These are phyloP conservation scores for Caenorhabditis auriculariae DNA, from an alignment of 2,888 invertebrate species.

Conservation along the genomic window DNA sequence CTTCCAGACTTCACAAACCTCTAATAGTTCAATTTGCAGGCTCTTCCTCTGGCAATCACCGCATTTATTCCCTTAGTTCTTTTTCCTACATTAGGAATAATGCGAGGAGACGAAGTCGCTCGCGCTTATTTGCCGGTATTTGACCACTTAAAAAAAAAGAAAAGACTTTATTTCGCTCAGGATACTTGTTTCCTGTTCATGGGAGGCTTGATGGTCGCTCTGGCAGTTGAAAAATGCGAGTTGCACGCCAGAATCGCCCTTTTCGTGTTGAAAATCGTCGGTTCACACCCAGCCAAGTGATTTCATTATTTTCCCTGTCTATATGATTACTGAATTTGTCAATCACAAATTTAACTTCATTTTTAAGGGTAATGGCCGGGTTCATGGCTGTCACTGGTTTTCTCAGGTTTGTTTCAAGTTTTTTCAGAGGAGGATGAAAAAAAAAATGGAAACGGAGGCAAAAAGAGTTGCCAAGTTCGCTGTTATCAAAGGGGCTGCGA, in stretches of 20 bases:
- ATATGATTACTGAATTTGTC: not conserved
- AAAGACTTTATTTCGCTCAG: constrained; percentile 18
- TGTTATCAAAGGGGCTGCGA: too few relatives aligned
- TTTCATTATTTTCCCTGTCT: not conserved
- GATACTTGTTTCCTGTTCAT: constrained; percentile 63
- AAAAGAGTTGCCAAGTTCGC: too few relatives aligned
- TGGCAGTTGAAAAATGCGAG: constrained; percentile 60
- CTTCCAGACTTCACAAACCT: too few relatives aligned
- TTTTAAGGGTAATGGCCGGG: constrained; percentile 57
- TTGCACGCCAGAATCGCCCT: constrained; percentile 55
- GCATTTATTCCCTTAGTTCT: constrained; percentile 58
- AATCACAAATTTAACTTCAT: not conserved
- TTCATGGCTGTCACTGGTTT: constrained; percentile 60
- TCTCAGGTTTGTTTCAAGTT: constrained; percentile 34
- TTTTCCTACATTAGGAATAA: constrained; percentile 56
- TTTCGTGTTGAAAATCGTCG: constrained; percentile 41
- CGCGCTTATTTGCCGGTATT: constrained; percentile 52
- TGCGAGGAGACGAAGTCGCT: constrained; percentile 51
- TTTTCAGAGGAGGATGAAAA: not conserved
- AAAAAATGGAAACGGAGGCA: too few relatives aligned
- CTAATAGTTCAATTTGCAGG: constrained; percentile 5
- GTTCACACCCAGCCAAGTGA: constrained; percentile 51
- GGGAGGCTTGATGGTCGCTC: constrained; percentile 61
- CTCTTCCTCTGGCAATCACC: constrained; percentile 59
- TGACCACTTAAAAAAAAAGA: too few relatives aligned